Evolutionary conservation across 2,797 vertebrate species (phyloP).

Genomic region (Holocentrus rufus): DNA sequence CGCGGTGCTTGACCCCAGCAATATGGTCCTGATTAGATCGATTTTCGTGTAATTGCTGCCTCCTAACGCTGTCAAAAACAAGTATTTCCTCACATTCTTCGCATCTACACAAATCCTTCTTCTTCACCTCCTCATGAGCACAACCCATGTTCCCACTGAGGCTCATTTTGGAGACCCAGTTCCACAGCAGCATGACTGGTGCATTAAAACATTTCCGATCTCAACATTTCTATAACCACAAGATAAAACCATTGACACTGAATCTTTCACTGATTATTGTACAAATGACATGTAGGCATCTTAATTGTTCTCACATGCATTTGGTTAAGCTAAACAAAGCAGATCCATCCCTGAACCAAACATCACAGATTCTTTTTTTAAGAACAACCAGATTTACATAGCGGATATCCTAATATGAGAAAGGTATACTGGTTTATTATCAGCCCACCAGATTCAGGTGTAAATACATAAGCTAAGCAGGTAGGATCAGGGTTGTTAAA

Average conservation of each 20-base stretch:
- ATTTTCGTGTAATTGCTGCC: constrained; percentile 62
- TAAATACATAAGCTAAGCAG: constrained; percentile 10
- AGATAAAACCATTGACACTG: constrained; percentile 52
- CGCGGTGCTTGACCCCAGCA: constrained; percentile 61
- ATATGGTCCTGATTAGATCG: constrained; percentile 69
- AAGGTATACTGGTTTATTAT: background rate
- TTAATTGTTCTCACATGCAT: constrained; percentile 48
- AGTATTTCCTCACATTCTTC: constrained; percentile 56
- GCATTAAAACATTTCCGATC: constrained; percentile 67
- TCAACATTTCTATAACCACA: constrained; percentile 59
- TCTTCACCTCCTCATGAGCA: constrained; percentile 20
- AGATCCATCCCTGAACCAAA: background rate
- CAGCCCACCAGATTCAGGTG: background rate
- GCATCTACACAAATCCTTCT: constrained; percentile 38
- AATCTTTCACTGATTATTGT: constrained; percentile 45
- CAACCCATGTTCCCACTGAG: constrained; percentile 19
- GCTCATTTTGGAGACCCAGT: constrained; percentile 36
- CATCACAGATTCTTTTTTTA: background rate
- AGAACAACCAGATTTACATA: background rate
- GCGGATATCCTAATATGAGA: background rate
- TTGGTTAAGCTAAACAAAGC: background rate
- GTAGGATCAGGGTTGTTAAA: constrained; percentile 24
- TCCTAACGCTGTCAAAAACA: constrained; percentile 55
- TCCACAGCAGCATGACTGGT: constrained; percentile 54
- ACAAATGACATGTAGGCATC: constrained; percentile 45